These are phyloP conservation scores for Ondatra zibethicus DNA, from an alignment of 2,113 vertebrate species.

Conservation along the genomic window DNA sequence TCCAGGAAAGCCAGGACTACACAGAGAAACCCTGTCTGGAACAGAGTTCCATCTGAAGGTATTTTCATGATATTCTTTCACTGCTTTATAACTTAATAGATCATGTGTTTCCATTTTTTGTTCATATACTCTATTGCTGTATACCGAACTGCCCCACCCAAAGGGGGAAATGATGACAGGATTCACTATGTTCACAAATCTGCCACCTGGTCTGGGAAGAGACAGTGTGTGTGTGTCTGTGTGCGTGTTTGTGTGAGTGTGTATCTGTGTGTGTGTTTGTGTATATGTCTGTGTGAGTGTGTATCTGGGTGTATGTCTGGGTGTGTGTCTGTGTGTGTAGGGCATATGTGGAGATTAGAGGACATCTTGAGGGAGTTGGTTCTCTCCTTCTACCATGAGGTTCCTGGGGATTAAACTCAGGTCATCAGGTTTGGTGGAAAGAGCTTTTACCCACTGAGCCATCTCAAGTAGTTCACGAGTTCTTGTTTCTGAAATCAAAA, in stretches of 20 bases:
- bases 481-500: neutral
- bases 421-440: neutral
- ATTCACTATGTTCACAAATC: neutral
- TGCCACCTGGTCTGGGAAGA: neutral
- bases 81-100: slow-evolving; percentile 4
- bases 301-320: neutral
- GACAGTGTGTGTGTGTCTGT: neutral
- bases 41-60: neutral
- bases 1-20: neutral
- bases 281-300: neutral
- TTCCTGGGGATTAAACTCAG: neutral
- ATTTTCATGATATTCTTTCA: neutral
- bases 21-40: neutral
- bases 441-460: neutral
- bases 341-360: too few species aligned
- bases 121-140: neutral
- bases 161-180: neutral
- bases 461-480: neutral
- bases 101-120: neutral
- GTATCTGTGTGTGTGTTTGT: neutral
- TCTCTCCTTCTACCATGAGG: neutral
- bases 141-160: neutral
- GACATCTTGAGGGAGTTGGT: neutral
- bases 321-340: neutral
- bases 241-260: too few species aligned